Percentiles rank a stretch among this genome's conserved stretches.
Conservation (phyloP, 2,113 vertebrate species). For the Alethe castanea region DNA sequence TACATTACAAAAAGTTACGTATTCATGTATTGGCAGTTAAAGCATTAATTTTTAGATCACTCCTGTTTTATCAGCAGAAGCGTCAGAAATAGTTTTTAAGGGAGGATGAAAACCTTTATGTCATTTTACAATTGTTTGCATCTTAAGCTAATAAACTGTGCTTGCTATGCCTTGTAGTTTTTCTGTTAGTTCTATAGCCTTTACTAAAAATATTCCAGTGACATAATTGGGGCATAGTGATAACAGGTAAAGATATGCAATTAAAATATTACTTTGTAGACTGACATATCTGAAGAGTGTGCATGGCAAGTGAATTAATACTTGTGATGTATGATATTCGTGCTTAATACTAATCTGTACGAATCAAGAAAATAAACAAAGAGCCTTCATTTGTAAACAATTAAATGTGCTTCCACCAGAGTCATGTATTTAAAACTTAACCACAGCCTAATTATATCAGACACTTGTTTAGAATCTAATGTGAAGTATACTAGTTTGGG, state of each 20-base stretch:
- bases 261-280: slow-evolving; percentile 61
- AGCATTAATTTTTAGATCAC: slow-evolving; percentile 26
- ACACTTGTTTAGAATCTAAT: background rate
- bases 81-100: slow-evolving; percentile 39
- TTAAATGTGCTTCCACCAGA: slow-evolving; percentile 1
- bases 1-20: slow-evolving; percentile 8
- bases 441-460: background rate
- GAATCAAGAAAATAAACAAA: slow-evolving; percentile 57
- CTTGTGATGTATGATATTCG: slow-evolving; percentile 45
- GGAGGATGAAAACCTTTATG: slow-evolving; percentile 43
- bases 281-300: slow-evolving; percentile 58
- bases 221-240: slow-evolving; percentile 56
- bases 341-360: slow-evolving; percentile 33
- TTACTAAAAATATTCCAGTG: slow-evolving; percentile 57
- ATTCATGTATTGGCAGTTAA: background rate
- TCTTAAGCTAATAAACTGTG: slow-evolving; percentile 52
- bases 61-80: slow-evolving; percentile 26
- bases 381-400: slow-evolving; percentile 51
- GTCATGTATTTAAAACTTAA: slow-evolving; percentile 1
- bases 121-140: slow-evolving; percentile 48
- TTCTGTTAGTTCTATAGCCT: slow-evolving; percentile 38
- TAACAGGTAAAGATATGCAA: slow-evolving; percentile 58
- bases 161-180: slow-evolving; percentile 47
- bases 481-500: background rate
- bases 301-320: slow-evolving; percentile 32